A percentile compares a stretch with the other conserved stretches of the same genome.
phyloP scores from a whole-genome alignment of 2,113 vertebrate genomes.

The Craseonycteris thonglongyai region DNA sequence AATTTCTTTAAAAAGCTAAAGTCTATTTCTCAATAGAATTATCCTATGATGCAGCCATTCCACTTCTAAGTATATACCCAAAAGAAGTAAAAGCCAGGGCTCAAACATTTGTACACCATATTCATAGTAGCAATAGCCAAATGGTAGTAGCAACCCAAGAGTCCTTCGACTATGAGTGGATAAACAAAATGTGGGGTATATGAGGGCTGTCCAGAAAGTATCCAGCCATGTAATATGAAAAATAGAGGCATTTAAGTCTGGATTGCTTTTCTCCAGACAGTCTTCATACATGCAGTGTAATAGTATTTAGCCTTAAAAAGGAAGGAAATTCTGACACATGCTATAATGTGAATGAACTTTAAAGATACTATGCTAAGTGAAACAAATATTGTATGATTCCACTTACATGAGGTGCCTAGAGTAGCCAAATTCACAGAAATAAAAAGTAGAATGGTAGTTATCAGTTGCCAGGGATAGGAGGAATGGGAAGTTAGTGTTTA shows the following conservation, averaged over 20 bases:
- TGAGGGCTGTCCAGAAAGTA: no score
- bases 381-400: neutral
- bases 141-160: neutral
- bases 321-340: neutral
- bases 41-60: no score
- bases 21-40: no score
- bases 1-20: neutral
- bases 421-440: neutral
- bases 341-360: neutral
- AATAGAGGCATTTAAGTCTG: no score
- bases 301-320: neutral
- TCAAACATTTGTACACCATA: neutral
- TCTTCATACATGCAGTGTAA: no score
- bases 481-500: neutral
- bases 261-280: no score
- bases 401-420: neutral
- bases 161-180: no score
- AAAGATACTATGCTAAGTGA: neutral
- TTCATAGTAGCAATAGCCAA: neutral
- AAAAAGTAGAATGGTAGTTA: neutral
- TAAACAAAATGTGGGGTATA: neutral
- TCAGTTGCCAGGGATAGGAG: neutral
- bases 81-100: no score
- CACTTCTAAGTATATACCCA: no score
- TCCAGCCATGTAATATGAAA: no score